Evolutionary conservation across 2,113 vertebrate species (phyloP).

Genomic region (Tachycineta bicolor): DNA sequence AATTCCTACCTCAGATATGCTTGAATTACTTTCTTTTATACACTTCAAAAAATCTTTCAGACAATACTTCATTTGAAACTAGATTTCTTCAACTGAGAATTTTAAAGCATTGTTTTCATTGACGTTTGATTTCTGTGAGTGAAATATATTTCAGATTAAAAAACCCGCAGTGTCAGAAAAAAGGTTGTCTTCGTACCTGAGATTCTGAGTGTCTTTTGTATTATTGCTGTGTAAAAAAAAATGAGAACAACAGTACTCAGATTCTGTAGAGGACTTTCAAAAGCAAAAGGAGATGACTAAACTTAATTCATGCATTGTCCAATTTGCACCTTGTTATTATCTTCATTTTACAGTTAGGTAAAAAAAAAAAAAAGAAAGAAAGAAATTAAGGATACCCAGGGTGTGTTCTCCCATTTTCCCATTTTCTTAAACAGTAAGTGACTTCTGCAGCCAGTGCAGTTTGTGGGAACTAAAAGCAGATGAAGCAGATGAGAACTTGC

Average conservation of each 20-base stretch:
- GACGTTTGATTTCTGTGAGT: neutral
- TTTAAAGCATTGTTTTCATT: slow-evolving; percentile 5
- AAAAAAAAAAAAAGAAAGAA: neutral
- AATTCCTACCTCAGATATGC: neutral
- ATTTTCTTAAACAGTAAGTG: neutral
- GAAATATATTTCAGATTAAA: neutral
- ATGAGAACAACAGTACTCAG: neutral
- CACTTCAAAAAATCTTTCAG: slow-evolving; percentile 3
- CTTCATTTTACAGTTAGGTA: neutral
- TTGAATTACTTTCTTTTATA: neutral
- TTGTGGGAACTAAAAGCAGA: neutral
- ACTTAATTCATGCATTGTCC: neutral
- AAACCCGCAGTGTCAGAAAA: neutral
- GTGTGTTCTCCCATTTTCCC: neutral
- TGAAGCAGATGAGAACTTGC: neutral
- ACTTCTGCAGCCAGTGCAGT: neutral
- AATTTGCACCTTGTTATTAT: neutral
- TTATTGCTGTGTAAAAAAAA: neutral
- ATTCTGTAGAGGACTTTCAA: neutral
- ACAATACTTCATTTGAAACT: neutral
- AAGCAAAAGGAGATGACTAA: neutral
- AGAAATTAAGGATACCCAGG: neutral
- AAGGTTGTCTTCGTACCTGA: neutral
- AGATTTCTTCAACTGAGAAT: neutral
- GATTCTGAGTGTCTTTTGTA: neutral